phyloP scores from a whole-genome alignment of 2,113 vertebrate species.

The Triplophysa dalaica region DNA sequence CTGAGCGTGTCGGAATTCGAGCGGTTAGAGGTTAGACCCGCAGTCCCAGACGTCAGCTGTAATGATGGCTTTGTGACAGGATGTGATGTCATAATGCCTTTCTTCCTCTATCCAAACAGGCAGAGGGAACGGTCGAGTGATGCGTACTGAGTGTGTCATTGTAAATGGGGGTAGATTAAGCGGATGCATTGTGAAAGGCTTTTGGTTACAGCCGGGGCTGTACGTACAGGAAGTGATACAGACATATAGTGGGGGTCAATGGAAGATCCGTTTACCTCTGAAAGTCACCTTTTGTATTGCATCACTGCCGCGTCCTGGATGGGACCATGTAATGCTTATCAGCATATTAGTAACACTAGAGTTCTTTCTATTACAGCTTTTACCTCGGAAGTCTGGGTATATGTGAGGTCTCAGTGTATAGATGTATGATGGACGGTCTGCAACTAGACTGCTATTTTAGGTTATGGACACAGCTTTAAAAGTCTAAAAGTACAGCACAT shows the following conservation, averaged over 20 bases:
- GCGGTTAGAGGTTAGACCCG: constrained; percentile 34
- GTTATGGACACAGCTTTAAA: too few relatives aligned
- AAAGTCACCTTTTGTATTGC: constrained; percentile 40
- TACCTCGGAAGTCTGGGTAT: background rate
- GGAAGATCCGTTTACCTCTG: constrained; percentile 38
- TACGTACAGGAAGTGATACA: constrained; percentile 52
- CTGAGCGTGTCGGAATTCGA: constrained; percentile 5
- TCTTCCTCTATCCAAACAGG: constrained; percentile 21
- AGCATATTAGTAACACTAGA: constrained; percentile 1
- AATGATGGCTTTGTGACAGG: constrained; percentile 47
- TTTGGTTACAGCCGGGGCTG: constrained; percentile 48
- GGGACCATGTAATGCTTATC: background rate
- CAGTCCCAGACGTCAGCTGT: constrained; percentile 36
- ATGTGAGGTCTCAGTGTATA: background rate
- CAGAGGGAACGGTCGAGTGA: constrained; percentile 26
- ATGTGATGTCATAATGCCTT: constrained; percentile 45
- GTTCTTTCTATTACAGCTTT: background rate
- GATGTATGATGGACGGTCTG: background rate
- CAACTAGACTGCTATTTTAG: background rate
- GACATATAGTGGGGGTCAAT: constrained; percentile 41
- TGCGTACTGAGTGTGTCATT: constrained; percentile 46
- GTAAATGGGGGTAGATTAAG: constrained; percentile 45
- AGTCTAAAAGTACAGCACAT: background rate
- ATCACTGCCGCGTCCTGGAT: constrained; percentile 10
- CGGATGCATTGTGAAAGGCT: constrained; percentile 39